These are phyloP conservation scores for Bufo gargarizans DNA, from an alignment of 2,113 vertebrate genomes.

Conservation along the genomic window DNA sequence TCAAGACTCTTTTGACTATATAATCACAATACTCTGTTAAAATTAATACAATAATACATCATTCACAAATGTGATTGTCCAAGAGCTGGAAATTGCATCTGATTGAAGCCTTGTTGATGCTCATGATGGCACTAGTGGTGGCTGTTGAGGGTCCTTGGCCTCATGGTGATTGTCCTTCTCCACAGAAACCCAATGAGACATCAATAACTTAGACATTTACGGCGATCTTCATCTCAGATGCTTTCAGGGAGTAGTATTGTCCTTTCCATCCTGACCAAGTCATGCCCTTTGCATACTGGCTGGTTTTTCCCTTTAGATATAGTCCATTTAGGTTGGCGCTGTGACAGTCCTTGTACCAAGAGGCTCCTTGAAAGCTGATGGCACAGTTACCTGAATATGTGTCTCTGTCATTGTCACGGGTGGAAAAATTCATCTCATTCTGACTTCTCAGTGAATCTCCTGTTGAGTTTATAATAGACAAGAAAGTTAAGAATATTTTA, in stretches of 20 bases:
- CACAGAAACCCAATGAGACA: neutral
- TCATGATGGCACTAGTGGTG: neutral
- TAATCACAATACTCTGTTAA: too few species aligned
- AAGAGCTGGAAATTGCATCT: too few species aligned
- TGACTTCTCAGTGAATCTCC: conserved; percentile 14
- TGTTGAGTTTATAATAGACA: neutral
- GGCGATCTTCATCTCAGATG: conserved; percentile 32
- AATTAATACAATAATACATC: too few species aligned
- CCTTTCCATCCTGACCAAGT: neutral
- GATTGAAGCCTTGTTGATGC: neutral
- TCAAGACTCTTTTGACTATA: too few species aligned
- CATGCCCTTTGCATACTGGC: neutral
- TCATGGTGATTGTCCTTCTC: neutral
- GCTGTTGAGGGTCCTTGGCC: neutral
- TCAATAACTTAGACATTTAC: neutral
- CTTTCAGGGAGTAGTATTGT: neutral
- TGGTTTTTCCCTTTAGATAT: conserved; percentile 64
- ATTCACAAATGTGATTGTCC: too few species aligned
- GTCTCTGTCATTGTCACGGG: conserved; percentile 15
- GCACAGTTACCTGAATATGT: neutral
- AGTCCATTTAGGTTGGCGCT: conserved; percentile 13
- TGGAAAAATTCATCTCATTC: conserved; percentile 18
- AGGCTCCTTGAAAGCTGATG: neutral
- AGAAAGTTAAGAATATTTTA: neutral
- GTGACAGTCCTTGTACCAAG: conserved; percentile 10